Percentiles rank a stretch among this genome's conserved stretches.
Evolutionary conservation across 2,113 vertebrate genomes (phyloP).

Genomic region (Noctilio leporinus): DNA sequence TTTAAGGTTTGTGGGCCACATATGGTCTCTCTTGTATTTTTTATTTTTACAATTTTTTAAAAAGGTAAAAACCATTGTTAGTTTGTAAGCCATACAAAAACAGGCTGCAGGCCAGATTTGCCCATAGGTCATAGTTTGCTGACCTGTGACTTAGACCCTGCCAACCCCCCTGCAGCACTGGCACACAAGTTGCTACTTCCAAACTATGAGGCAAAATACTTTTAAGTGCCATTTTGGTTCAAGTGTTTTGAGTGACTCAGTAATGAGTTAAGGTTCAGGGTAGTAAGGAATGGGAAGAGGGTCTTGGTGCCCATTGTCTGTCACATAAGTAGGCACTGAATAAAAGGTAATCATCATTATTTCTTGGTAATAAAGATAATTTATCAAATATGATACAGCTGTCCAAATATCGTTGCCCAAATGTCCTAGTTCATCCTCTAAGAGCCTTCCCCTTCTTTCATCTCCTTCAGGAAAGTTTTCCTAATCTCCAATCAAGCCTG

Average conservation of each 20-base stretch:
- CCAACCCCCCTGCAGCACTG: neutral
- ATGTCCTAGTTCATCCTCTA: neutral
- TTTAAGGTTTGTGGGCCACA: neutral
- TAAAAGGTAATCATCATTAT: neutral
- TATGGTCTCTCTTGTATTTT: neutral
- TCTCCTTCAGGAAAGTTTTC: neutral
- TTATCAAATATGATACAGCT: neutral
- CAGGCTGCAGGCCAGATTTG: neutral
- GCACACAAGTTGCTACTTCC: neutral
- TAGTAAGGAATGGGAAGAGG: neutral
- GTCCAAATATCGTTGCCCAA: neutral
- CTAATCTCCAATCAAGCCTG: neutral
- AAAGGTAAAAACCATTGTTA: neutral
- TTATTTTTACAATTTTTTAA: neutral
- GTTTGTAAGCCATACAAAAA: neutral
- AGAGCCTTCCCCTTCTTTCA: neutral
- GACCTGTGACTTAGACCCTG: neutral
- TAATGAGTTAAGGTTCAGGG: neutral
- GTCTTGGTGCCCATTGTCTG: neutral
- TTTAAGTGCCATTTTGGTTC: conserved; percentile 2
- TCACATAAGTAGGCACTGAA: neutral
- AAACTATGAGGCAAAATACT: neutral
- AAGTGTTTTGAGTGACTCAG: neutral
- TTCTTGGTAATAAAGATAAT: neutral
- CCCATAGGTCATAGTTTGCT: neutral